Evolutionary conservation across 1,140 invertebrate species (phyloP).

Genomic region (Eurosta solidaginis): DNA sequence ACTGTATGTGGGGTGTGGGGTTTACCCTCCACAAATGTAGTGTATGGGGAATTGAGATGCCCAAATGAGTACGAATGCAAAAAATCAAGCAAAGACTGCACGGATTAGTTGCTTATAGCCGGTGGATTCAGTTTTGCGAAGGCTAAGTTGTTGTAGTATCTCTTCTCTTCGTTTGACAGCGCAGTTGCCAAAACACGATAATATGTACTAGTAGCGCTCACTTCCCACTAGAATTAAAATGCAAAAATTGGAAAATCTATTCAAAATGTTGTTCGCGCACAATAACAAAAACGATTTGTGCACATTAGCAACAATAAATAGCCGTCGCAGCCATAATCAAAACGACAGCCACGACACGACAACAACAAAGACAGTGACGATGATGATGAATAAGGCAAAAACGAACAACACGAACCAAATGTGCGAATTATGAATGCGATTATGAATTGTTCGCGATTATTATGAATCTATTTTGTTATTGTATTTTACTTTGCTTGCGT

Average conservation of each 20-base stretch:
- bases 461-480: not conserved
- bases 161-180: not conserved
- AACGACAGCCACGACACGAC: not conserved
- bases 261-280: not conserved
- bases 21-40: too few relatives aligned
- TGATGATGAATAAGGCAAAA: not conserved
- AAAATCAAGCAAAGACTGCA: not conserved
- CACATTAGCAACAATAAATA: not conserved
- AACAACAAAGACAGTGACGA: not conserved
- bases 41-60: too few relatives aligned
- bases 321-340: too few relatives aligned
- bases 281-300: slow-evolving; percentile 1
- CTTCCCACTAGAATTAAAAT: not conserved
- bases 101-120: not conserved
- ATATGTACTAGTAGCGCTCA: too few relatives aligned
- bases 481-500: not conserved
- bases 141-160: not conserved
- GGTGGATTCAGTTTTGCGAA: not conserved
- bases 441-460: not conserved
- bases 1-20: not conserved
- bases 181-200: not conserved
- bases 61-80: not conserved
- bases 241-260: slow-evolving; percentile 6
- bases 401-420: slow-evolving; percentile 8
- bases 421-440: not conserved